Evolutionary conservation across 2,888 invertebrate species (phyloP), one percentile per base, ranked within the genome.

Genomic region (Xylota segnis): DNA sequence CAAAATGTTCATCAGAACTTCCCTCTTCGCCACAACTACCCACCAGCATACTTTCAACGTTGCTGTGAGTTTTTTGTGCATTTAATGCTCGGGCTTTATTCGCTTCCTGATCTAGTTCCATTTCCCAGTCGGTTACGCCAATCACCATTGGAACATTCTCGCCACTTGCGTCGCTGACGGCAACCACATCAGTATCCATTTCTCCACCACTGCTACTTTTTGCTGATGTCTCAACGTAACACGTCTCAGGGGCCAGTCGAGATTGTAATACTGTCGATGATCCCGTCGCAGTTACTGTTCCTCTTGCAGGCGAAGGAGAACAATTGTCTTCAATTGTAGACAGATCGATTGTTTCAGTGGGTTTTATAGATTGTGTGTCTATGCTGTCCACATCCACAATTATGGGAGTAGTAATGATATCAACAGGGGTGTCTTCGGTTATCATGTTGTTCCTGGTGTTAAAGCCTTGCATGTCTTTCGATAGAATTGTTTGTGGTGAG

Each of bases 371-470:
- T 23, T 76, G 66, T 4, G 59, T 43, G 9, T 83, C 84, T 68
- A 87, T 83, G 54, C 88, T 89, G 40, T 90, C 90, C 6, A 90
- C 89, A 4, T 91, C 91, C 68, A 91, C 91, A 83, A 91, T 91
- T 27, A 91, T 91, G 16, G 91, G 91, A 89, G 90, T 90, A 37
- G 91, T 91, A 14, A 92, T 89, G 34, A 92, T 92, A 89, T 92
- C 92, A 27, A 94, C 94, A 4, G 94, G 94, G 2, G 94, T 94
- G 88, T 94, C 94, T 89, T 93, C 93, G 7, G 94, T 94, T 71
- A 94, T 92, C 65, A 92, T 89, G 87, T 91, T 91, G 87, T 89
- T 88, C 37, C 86, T 86, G 83, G 88, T 88, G 12, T 87, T 79
- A 34, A 82, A 88, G 5, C n/a, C 66, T 63, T 59, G 78, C 58